These are phyloP conservation scores for Coelinius sp. DNA, from an alignment of 2,888 invertebrate species.

Conservation along the genomic window DNA sequence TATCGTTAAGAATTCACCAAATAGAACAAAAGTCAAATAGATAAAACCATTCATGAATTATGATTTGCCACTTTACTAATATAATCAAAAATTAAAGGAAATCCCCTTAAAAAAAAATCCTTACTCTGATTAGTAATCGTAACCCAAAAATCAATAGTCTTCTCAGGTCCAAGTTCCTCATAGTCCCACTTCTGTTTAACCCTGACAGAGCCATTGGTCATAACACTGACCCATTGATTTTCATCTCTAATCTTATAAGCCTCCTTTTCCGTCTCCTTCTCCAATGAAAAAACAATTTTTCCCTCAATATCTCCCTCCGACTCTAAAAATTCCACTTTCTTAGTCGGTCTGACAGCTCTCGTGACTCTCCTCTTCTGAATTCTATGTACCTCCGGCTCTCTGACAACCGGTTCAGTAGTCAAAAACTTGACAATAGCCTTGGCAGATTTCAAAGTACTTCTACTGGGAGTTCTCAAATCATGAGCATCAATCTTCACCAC, in stretches of 20 bases:
- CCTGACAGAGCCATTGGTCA: slow-evolving; percentile 90
- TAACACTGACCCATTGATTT: slow-evolving; percentile 94
- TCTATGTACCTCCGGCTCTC: slow-evolving; percentile 68
- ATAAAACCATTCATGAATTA: neutral
- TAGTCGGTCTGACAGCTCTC: slow-evolving; percentile 93
- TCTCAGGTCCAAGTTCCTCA: slow-evolving; percentile 93
- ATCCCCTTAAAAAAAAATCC: slow-evolving; percentile 9
- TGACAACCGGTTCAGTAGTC: slow-evolving; percentile 66
- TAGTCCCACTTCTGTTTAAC: slow-evolving; percentile 98
- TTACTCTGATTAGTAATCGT: slow-evolving; percentile 88
- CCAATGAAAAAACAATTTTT: slow-evolving; percentile 89
- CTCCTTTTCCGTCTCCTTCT: slow-evolving; percentile 92
- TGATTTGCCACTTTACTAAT: neutral
- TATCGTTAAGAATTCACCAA: slow-evolving; percentile 12
- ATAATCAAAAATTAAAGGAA: neutral
- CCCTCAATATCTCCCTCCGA: slow-evolving; percentile 91
- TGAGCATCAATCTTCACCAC: slow-evolving; percentile 86
- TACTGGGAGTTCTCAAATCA: slow-evolving; percentile 83
- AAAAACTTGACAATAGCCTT: slow-evolving; percentile 83
- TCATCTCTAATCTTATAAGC: slow-evolving; percentile 94
- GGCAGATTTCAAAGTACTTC: slow-evolving; percentile 80
- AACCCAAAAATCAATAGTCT: slow-evolving; percentile 96
- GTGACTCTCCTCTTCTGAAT: slow-evolving; percentile 75
- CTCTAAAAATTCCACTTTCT: slow-evolving; percentile 92
- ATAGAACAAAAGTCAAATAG: slow-evolving; percentile 3